phyloP scores from a whole-genome alignment of 2,888 invertebrate species.

The Acanthoscelides obtectus region DNA sequence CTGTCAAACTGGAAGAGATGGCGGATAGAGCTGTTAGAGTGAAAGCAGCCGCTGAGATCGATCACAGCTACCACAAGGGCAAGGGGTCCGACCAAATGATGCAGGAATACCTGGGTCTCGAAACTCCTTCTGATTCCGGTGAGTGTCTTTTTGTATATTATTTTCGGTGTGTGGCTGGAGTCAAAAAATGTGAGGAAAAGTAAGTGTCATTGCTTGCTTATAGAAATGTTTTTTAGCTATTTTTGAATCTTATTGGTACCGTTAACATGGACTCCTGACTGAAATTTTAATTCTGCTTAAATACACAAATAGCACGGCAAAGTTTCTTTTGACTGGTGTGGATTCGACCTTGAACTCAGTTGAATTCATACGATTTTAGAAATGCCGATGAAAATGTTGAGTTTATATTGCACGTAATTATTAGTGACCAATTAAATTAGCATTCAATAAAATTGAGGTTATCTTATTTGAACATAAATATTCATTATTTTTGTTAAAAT shows the following conservation, averaged over 20 bases:
- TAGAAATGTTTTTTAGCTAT: too few relatives aligned
- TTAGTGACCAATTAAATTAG: background rate
- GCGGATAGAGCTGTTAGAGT: constrained; percentile 4
- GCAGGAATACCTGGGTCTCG: constrained; percentile 59
- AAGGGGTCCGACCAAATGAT: constrained; percentile 54
- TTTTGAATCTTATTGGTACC: background rate
- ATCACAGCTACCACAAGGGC: constrained; percentile 69
- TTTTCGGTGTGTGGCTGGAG: background rate
- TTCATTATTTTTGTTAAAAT: background rate
- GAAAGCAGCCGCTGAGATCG: constrained; percentile 43
- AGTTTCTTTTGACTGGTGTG: background rate
- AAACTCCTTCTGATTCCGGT: constrained; percentile 90
- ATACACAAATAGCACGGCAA: background rate
- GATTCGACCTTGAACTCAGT: background rate
- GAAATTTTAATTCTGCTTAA: background rate
- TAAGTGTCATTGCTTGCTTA: too few relatives aligned
- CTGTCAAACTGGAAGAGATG: constrained; percentile 26
- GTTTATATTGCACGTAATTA: background rate
- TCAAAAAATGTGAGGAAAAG: too few relatives aligned
- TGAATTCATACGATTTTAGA: background rate
- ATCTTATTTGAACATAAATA: background rate
- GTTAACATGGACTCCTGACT: background rate
- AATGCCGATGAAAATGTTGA: background rate
- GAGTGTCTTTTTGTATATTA: constrained; percentile 45
- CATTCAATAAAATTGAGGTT: background rate